phyloP scores from a whole-genome alignment of 30 jellyfish, hydroid and myxozoan genomes.

The Turritopsis dohrnii region DNA sequence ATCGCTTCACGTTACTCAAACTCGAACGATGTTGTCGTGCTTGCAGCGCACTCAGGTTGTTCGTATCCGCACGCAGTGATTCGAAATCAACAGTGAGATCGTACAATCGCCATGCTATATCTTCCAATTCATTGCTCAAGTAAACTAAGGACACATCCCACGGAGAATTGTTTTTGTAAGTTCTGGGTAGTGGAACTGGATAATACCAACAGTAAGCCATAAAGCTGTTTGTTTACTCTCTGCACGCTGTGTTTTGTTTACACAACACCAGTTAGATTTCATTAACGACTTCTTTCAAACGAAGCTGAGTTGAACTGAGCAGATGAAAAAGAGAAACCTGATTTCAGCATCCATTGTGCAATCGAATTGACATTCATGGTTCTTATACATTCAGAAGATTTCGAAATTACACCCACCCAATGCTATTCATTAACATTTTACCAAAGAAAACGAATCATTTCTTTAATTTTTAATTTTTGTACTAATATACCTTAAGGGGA shows the following conservation, averaged over 20 bases:
- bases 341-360: not conserved
- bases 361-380: not conserved
- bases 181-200: not conserved
- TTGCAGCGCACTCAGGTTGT: not conserved
- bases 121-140: constrained; percentile 14
- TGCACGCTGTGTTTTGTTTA: not conserved
- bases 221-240: not conserved
- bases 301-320: not conserved
- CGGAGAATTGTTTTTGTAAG: not conserved
- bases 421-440: not conserved
- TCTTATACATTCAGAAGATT: not conserved
- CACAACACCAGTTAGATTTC: not conserved
- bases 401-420: not conserved
- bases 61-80: constrained; percentile 1
- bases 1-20: not conserved
- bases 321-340: not conserved
- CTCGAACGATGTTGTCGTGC: not conserved
- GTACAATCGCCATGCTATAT: constrained; percentile 18
- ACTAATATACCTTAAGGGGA: no score
- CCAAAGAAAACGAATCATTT: no score
- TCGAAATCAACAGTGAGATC: constrained; percentile 20
- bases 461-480: no score
- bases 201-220: not conserved
- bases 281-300: not conserved
- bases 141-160: not conserved